Percentiles rank a stretch among this genome's conserved stretches.
Conservation (phyloP, 2,113 vertebrate genomes). For the Phocoena sinus region DNA sequence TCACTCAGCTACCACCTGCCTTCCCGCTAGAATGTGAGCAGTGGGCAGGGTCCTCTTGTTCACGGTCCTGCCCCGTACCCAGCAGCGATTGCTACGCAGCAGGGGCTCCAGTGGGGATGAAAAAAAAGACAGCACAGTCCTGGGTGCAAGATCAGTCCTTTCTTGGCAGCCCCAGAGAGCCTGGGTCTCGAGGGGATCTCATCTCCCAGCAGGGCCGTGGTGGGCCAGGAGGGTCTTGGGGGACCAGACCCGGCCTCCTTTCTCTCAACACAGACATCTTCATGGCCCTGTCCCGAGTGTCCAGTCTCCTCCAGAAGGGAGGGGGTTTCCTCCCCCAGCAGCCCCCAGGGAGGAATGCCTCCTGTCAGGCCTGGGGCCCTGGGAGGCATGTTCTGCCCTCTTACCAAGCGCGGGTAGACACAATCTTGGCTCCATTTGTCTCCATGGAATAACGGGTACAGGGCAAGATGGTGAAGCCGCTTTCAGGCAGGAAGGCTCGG, state of each 20-base stretch:
- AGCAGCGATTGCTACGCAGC: rapidly evolving
- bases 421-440: conserved; percentile 93
- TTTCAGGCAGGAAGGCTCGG: conserved; percentile 90
- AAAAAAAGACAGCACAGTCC: not conserved
- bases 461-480: conserved; percentile 88
- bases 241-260: not conserved
- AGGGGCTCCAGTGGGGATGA: not conserved
- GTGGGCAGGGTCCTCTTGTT: not conserved
- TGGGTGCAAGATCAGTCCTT: not conserved
- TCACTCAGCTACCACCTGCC: rapidly evolving
- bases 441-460: conserved; percentile 93
- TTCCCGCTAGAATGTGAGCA: rapidly evolving
- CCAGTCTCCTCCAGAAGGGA: not conserved
- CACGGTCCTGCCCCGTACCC: not conserved
- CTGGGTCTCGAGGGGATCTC: not conserved
- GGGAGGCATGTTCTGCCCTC: not conserved
- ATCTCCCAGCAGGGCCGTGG: not conserved
- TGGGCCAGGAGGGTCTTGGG: not conserved
- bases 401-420: conserved; percentile 90
- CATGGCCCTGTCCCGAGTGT: not conserved
- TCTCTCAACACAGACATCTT: not conserved
- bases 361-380: not conserved
- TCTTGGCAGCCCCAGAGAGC: not conserved
- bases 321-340: not conserved
- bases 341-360: not conserved